phyloP scores from a whole-genome alignment of 2,888 invertebrate genomes.

The Seladonia tumulorum region DNA sequence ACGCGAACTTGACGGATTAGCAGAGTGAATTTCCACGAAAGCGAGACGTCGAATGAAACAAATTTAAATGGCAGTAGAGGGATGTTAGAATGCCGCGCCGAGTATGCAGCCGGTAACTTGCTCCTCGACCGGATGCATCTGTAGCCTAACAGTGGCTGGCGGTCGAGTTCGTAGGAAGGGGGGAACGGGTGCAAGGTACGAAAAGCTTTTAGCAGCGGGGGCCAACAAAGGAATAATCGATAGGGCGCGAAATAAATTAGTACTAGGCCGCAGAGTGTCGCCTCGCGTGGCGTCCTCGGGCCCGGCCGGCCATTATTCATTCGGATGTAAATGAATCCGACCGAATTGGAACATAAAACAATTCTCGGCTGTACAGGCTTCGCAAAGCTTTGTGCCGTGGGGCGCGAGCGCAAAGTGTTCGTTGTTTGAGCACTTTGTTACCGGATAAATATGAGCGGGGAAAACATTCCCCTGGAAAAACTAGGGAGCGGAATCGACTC shows the following conservation, averaged over 20 bases:
- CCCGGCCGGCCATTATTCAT: slow-evolving; percentile 51
- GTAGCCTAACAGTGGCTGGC: neutral
- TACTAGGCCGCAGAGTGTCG: slow-evolving; percentile 20
- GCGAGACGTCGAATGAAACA: too few relatives aligned
- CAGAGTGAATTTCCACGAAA: too few relatives aligned
- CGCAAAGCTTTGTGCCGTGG: slow-evolving; percentile 41
- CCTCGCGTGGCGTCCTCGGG: slow-evolving; percentile 22
- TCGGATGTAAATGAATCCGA: slow-evolving; percentile 55
- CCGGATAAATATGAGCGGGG: slow-evolving; percentile 42
- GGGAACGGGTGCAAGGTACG: neutral
- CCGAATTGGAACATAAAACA: slow-evolving; percentile 52
- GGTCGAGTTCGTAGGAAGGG: neutral
- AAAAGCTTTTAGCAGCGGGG: neutral
- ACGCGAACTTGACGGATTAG: too few relatives aligned
- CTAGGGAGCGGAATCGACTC: slow-evolving; percentile 6
- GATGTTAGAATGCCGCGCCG: neutral
- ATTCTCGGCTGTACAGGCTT: slow-evolving; percentile 10
- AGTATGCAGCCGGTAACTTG: neutral
- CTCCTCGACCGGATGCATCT: neutral
- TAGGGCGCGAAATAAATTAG: slow-evolving; percentile 63
- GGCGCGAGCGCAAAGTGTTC: neutral
- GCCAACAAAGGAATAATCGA: slow-evolving; percentile 65
- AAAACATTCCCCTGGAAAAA: slow-evolving; percentile 26
- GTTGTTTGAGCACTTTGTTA: slow-evolving; percentile 38
- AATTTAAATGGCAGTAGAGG: neutral